Percentiles rank a stretch among this genome's conserved stretches.
phyloP scores from a whole-genome alignment of 1,140 invertebrate genomes.

The Nebria ingens region DNA sequence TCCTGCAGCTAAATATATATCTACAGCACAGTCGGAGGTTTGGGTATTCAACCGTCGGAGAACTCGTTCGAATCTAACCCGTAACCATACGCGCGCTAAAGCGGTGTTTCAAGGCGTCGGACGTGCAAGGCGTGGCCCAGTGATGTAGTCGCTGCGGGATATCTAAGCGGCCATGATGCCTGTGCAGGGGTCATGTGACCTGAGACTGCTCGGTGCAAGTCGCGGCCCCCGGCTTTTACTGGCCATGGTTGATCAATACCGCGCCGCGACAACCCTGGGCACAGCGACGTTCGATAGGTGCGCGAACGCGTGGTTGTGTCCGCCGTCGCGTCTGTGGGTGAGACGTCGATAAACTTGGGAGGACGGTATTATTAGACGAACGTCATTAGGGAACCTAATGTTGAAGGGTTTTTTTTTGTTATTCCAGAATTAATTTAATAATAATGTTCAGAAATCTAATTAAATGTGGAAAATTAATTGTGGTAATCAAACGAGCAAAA shows the following conservation, averaged over 20 bases:
- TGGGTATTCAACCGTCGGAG: not conserved
- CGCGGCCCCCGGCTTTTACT: not conserved
- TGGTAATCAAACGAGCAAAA: too few species aligned
- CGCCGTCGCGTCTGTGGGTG: too few species aligned
- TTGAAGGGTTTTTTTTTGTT: too few species aligned
- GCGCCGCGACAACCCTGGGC: not conserved
- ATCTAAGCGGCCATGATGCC: not conserved
- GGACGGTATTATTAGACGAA: too few species aligned
- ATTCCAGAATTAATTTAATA: too few species aligned
- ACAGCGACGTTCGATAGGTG: not conserved
- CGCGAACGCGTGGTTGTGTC: not conserved
- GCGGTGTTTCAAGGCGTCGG: too few species aligned
- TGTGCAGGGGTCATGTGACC: conserved; percentile 2
- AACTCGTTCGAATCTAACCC: not conserved
- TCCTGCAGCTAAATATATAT: too few species aligned
- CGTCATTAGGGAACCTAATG: too few species aligned
- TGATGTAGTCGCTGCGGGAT: not conserved
- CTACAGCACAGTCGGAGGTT: too few species aligned
- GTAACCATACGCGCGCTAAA: not conserved
- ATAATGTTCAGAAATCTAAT: too few species aligned
- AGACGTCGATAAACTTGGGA: too few species aligned
- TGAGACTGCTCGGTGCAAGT: not conserved
- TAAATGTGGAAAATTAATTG: too few species aligned
- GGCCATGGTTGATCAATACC: not conserved
- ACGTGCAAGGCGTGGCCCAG: not conserved